phyloP scores from a whole-genome alignment of 1,140 invertebrate species.

The Pinna nobilis region DNA sequence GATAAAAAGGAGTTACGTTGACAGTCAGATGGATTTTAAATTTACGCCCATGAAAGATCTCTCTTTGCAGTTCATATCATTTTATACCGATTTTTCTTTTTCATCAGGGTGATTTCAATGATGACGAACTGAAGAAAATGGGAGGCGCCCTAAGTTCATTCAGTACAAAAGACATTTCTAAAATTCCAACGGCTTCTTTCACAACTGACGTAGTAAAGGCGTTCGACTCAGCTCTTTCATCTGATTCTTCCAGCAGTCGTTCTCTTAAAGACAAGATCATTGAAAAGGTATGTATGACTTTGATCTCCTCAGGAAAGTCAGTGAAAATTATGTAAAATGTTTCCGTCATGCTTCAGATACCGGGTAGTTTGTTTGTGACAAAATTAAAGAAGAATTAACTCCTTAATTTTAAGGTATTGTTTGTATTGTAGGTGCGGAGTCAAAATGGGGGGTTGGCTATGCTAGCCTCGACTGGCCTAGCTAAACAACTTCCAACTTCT shows the following conservation, averaged over 20 bases:
- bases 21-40: neutral
- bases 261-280: constrained; percentile 25
- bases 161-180: constrained; percentile 21
- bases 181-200: constrained; percentile 33
- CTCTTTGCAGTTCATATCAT: neutral
- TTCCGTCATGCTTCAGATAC: neutral
- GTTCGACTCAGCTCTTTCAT: constrained; percentile 7
- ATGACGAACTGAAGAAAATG: constrained; percentile 35
- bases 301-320: neutral
- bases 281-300: constrained; percentile 13
- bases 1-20: neutral
- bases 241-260: neutral
- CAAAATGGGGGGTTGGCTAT: constrained; percentile 1
- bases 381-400: neutral
- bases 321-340: neutral
- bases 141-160: constrained; percentile 13
- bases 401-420: neutral
- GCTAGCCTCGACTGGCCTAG: constrained; percentile 3
- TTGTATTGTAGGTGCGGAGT: constrained; percentile 7
- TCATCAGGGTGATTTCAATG: constrained; percentile 21
- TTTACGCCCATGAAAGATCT: neutral
- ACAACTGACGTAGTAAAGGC: constrained; percentile 9
- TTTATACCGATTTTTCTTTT: neutral
- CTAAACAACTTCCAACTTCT: constrained; percentile 19
- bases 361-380: neutral